phyloP scores from a whole-genome alignment of 2,113 vertebrate species.

The cattle (Bos taurus) region ARS-UCD2.0 NC_037337.1:31807501-31808000 shows the following conservation, averaged over 20 bases:
- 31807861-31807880: not conserved
- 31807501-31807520: slow-evolving; percentile 39
- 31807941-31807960: not conserved
- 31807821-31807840: not conserved
- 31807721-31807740: not conserved
- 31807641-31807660: not conserved
- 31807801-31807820: not conserved
- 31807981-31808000: not conserved
- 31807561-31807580: slow-evolving; percentile 6
- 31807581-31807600: not conserved
- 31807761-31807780: not conserved
- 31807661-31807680: not conserved
- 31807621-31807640: not conserved
- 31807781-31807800: not conserved
- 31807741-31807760: not conserved
- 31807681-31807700: not conserved
- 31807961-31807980: not conserved
- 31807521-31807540: slow-evolving; percentile 15
- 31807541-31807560: not conserved
- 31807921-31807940: not conserved
- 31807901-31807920: not conserved
- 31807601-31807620: not conserved
- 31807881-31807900: slow-evolving; percentile 14
- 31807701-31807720: not conserved
- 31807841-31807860: not conserved